phyloP scores from a whole-genome alignment of 2,797 vertebrate genomes.

The Channallabes apus region DNA sequence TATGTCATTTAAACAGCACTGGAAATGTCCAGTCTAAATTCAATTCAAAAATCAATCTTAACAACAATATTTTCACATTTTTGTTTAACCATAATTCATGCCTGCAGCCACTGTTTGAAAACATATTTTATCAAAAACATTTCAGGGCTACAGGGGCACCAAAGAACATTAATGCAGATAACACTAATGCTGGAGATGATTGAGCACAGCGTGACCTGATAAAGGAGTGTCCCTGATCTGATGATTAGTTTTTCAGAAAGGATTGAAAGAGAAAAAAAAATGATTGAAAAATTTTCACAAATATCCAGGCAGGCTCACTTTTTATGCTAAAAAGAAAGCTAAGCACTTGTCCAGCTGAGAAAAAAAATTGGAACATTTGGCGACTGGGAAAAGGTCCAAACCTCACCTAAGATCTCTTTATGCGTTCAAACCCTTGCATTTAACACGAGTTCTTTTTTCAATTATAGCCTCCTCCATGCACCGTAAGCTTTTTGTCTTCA shows the following conservation, averaged over 20 bases:
- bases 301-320: conserved; percentile 34
- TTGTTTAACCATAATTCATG: conserved; percentile 31
- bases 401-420: conserved; percentile 40
- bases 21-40: neutral
- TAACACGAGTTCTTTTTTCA: conserved; percentile 63
- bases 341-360: conserved; percentile 27
- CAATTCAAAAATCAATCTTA: conserved; percentile 8
- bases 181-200: conserved; percentile 1
- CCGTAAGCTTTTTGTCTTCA: conserved; percentile 61
- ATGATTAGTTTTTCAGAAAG: neutral
- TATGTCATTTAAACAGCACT: conserved; percentile 27
- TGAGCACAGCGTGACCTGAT: neutral
- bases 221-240: conserved; percentile 4
- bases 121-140: conserved; percentile 53
- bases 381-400: conserved; percentile 49
- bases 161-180: conserved; percentile 27
- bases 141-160: conserved; percentile 29
- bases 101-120: conserved; percentile 44
- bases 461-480: conserved; percentile 58
- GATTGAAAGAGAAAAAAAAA: neutral
- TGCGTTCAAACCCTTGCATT: conserved; percentile 55
- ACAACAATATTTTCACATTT: conserved; percentile 23
- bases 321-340: neutral
- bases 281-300: conserved; percentile 1
- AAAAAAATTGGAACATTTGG: conserved; percentile 38